Evolutionary conservation across 2,113 vertebrate genomes (phyloP).

Genomic region (Phyllopteryx taeniolatus): DNA sequence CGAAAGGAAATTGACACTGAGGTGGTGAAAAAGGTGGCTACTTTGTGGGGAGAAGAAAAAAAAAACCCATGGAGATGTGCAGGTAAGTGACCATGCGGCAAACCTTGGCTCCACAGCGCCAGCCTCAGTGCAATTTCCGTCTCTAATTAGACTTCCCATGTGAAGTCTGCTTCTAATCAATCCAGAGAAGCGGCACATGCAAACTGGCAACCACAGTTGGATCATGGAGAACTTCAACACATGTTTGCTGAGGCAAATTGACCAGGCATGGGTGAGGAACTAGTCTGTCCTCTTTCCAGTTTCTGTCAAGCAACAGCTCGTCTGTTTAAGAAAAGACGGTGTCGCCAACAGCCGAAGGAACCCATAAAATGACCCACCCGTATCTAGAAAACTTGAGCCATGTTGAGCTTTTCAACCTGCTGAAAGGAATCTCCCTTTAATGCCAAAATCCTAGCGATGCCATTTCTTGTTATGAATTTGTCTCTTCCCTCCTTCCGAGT

Average conservation of each 20-base stretch:
- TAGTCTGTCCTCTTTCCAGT: slow-evolving; percentile 1
- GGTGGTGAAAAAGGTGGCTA: slow-evolving; percentile 64
- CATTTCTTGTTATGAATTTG: slow-evolving; percentile 39
- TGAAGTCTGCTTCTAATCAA: slow-evolving; percentile 90
- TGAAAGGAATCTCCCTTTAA: slow-evolving; percentile 41
- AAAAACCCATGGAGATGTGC: slow-evolving; percentile 78
- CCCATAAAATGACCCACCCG: slow-evolving; percentile 42
- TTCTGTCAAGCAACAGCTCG: slow-evolving; percentile 10
- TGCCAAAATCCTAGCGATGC: slow-evolving; percentile 46
- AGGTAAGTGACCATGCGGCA: slow-evolving; percentile 88
- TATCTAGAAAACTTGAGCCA: slow-evolving; percentile 30
- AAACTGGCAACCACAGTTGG: slow-evolving; percentile 18
- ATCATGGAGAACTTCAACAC: slow-evolving; percentile 24
- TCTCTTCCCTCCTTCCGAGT: slow-evolving; percentile 42
- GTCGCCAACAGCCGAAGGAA: background rate
- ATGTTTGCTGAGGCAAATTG: slow-evolving; percentile 9
- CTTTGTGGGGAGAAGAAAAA: slow-evolving; percentile 68
- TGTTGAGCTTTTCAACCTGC: slow-evolving; percentile 56
- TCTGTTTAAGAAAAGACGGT: background rate
- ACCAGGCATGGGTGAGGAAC: slow-evolving; percentile 18
- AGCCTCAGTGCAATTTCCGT: slow-evolving; percentile 82
- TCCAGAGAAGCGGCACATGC: slow-evolving; percentile 13
- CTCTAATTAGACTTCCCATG: slow-evolving; percentile 91
- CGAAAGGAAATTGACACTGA: slow-evolving; percentile 61
- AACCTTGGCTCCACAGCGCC: slow-evolving; percentile 75